These are phyloP conservation scores for Colaptes auratus DNA, from an alignment of 2,113 vertebrate species.

Conservation along the genomic window DNA sequence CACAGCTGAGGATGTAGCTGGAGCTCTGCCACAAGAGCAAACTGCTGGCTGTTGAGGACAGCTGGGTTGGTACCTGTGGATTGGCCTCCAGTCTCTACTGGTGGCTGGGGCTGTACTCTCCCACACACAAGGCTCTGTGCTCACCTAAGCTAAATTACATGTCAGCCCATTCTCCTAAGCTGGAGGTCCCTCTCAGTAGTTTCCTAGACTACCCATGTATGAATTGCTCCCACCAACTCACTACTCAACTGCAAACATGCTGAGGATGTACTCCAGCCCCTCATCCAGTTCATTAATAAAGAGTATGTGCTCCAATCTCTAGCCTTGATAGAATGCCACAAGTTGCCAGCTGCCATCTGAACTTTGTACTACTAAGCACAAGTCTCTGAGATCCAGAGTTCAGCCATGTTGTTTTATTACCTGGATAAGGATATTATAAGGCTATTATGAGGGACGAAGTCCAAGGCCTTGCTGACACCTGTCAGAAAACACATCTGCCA, in stretches of 20 bases:
- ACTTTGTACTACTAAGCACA: not conserved
- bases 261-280: not conserved
- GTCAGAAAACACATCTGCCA: not conserved
- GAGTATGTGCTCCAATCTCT: not conserved
- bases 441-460: rapidly evolving
- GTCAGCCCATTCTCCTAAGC: not conserved
- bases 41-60: not conserved
- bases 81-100: not conserved
- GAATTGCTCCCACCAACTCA: not conserved
- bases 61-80: not conserved
- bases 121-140: rapidly evolving
- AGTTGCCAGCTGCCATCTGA: not conserved
- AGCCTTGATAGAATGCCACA: not conserved
- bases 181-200: not conserved
- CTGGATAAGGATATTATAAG: not conserved
- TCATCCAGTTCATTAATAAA: not conserved
- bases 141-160: rapidly evolving
- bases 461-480: not conserved
- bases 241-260: not conserved
- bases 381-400: not conserved
- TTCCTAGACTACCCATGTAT: not conserved
- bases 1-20: not conserved
- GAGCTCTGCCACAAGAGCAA: not conserved
- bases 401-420: not conserved
- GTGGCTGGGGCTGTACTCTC: not conserved